Conservation (phyloP, 2,797 vertebrate species). For the Cossypha polioptera region DNA sequence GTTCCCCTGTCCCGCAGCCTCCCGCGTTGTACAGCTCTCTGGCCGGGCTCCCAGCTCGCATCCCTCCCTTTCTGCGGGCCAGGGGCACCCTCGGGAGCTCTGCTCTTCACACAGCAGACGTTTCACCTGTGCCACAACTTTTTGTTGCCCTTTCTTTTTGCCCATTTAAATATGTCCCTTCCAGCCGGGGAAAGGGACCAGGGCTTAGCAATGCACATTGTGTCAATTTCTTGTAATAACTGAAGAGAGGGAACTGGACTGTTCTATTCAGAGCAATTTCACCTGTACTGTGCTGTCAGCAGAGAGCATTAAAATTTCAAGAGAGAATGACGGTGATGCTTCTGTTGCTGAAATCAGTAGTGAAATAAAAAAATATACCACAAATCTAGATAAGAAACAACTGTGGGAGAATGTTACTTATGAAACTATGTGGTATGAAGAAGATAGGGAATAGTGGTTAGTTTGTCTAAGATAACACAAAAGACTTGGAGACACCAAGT, state of each 20-base stretch:
- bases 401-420: neutral
- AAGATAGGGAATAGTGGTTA: neutral
- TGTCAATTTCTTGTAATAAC: neutral
- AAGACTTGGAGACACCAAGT: neutral
- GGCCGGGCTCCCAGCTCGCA: neutral
- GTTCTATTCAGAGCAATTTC: neutral
- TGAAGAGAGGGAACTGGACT: neutral
- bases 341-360: neutral
- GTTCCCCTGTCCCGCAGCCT: fast-evolving
- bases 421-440: neutral
- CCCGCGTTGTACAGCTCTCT: fast-evolving
- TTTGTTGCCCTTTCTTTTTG: neutral
- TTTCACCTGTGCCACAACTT: neutral
- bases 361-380: neutral
- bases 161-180: neutral
- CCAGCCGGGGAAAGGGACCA: neutral
- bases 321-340: neutral
- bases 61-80: fast-evolving
- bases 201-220: neutral
- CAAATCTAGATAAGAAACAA: neutral
- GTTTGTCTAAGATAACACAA: neutral
- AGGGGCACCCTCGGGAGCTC: neutral
- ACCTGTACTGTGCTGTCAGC: neutral
- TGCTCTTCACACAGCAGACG: neutral
- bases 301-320: neutral